These are phyloP conservation scores for Epinephelus awoara DNA, from an alignment of 2,797 vertebrate genomes.

Conservation along the genomic window DNA sequence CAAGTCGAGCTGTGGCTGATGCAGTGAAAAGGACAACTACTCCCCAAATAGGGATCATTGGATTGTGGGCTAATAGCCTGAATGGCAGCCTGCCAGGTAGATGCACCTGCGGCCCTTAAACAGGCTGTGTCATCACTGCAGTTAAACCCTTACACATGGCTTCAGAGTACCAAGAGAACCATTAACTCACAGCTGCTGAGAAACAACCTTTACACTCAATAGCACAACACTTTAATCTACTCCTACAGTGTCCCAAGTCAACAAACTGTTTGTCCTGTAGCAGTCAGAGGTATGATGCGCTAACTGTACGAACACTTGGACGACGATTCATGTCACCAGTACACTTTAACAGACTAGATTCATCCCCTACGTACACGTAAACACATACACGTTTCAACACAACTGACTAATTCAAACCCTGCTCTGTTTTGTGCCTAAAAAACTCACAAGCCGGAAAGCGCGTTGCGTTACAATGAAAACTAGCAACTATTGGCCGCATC, in stretches of 20 bases:
- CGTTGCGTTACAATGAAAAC: background rate
- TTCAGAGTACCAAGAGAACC: slow-evolving; percentile 16
- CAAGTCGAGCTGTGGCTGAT: slow-evolving; percentile 49
- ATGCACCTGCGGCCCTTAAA: slow-evolving; percentile 69
- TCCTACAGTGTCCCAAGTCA: background rate
- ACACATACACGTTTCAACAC: too few relatives aligned
- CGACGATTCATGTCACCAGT: background rate
- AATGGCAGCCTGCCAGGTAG: slow-evolving; percentile 74
- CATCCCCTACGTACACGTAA: too few relatives aligned
- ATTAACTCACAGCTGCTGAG: slow-evolving; percentile 50
- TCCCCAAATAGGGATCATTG: slow-evolving; percentile 61
- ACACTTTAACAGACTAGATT: background rate
- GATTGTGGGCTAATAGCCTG: slow-evolving; percentile 65
- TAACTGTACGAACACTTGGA: background rate
- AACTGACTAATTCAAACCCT: background rate
- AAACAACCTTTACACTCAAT: slow-evolving; percentile 14
- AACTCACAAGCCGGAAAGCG: too few relatives aligned
- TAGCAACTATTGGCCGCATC: background rate
- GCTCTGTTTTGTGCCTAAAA: background rate
- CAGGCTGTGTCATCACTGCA: slow-evolving; percentile 42
- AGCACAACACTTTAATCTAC: background rate
- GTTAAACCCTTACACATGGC: slow-evolving; percentile 39
- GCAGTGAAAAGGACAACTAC: slow-evolving; percentile 64
- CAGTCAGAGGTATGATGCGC: background rate
- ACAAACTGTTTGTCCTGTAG: background rate